Conservation (phyloP, 1,140 invertebrate genomes). For the Ctenoplectra terminalis region DNA sequence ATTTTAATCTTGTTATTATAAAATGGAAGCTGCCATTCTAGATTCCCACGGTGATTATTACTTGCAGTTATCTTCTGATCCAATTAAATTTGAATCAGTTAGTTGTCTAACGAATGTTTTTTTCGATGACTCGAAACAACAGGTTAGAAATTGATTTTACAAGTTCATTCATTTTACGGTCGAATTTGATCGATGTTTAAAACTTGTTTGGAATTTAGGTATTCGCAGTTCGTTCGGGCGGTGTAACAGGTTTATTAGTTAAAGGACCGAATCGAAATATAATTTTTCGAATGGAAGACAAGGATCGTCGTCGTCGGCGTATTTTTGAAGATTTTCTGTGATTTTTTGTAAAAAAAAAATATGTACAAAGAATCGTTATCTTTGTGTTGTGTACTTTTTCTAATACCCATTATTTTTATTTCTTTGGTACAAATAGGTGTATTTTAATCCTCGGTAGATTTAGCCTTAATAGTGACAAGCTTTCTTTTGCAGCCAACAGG, state of each 20-base stretch:
- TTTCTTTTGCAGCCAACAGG: too few relatives aligned
- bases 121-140: slow-evolving; percentile 97
- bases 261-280: slow-evolving; percentile 91
- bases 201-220: slow-evolving; percentile 85
- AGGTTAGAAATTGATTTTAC: slow-evolving; percentile 85
- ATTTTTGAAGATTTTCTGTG: too few relatives aligned
- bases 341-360: too few relatives aligned
- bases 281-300: slow-evolving; percentile 95
- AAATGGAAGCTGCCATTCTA: slow-evolving; percentile 64
- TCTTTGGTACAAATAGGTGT: too few relatives aligned
- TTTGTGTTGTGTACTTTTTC: too few relatives aligned
- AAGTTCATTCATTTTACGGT: neutral
- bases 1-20: too few relatives aligned
- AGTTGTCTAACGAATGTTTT: slow-evolving; percentile 96
- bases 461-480: too few relatives aligned
- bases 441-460: too few relatives aligned
- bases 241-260: slow-evolving; percentile 96
- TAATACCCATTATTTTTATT: too few relatives aligned
- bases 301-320: too few relatives aligned
- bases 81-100: slow-evolving; percentile 95
- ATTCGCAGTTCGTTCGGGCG: slow-evolving; percentile 95
- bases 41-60: slow-evolving; percentile 85
- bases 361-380: too few relatives aligned
- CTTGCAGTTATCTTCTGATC: slow-evolving; percentile 88
- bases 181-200: neutral